Evolutionary conservation across 2,113 vertebrate genomes (phyloP).

Genomic region (Rhabdornis inornatus): DNA sequence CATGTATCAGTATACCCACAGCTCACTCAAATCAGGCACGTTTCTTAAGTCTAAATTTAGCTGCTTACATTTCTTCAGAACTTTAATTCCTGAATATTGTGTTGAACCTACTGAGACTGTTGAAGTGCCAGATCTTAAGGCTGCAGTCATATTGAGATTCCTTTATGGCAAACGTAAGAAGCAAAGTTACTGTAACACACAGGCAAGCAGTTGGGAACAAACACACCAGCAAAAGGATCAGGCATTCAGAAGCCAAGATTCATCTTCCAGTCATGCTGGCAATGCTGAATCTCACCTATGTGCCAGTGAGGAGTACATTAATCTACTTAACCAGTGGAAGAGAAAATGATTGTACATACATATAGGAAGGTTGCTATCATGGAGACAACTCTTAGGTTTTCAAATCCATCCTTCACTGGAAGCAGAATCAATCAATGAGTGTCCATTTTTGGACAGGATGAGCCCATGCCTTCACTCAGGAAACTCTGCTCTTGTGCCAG

Average conservation of each 20-base stretch:
- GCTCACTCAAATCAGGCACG: background rate
- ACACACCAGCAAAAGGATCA: background rate
- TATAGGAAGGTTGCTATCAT: background rate
- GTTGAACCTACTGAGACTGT: background rate
- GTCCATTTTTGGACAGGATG: background rate
- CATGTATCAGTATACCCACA: background rate
- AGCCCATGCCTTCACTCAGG: accelerated
- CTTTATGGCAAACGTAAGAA: background rate
- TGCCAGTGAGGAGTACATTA: background rate
- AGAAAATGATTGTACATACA: background rate
- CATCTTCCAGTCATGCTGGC: background rate
- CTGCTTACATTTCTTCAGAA: constrained; percentile 5
- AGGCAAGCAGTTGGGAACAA: background rate
- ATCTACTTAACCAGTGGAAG: background rate
- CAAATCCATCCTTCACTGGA: background rate
- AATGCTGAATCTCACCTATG: background rate
- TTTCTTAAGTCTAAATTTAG: constrained; percentile 27
- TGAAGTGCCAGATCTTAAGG: background rate
- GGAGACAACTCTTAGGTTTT: background rate
- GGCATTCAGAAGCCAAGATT: background rate
- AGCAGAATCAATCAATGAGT: background rate
- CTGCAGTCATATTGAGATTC: background rate
- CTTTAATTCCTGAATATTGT: background rate
- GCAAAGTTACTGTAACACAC: background rate
- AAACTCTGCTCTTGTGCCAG: background rate